Conservation (phyloP, 2,113 vertebrate genomes). For the Toxostoma redivivum region DNA sequence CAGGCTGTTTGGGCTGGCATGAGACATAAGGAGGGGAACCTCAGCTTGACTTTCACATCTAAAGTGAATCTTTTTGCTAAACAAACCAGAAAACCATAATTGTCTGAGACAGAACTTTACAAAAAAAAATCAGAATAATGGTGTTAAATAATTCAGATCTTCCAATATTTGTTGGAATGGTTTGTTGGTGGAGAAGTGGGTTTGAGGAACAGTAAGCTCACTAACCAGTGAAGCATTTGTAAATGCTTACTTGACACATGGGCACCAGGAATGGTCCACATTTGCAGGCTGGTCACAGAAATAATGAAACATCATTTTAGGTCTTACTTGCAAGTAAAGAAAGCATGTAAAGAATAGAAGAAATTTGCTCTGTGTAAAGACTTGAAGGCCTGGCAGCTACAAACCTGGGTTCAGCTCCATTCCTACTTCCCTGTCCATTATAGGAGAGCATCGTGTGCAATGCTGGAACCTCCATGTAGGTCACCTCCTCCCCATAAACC, state of each 20-base stretch:
- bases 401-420: neutral
- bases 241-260: neutral
- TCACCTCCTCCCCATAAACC: neutral
- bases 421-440: neutral
- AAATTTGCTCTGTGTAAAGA: neutral
- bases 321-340: neutral
- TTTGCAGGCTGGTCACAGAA: neutral
- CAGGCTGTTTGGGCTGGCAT: neutral
- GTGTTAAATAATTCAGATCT: neutral
- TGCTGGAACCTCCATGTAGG: neutral
- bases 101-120: neutral
- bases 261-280: too few relatives aligned
- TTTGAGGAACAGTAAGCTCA: neutral
- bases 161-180: neutral
- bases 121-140: neutral
- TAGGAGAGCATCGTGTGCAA: neutral
- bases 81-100: neutral
- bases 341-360: neutral
- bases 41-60: neutral
- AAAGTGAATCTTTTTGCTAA: neutral
- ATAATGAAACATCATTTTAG: neutral
- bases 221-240: rapidly evolving
- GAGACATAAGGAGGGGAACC: neutral
- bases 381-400: neutral
- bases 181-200: rapidly evolving